Base-by-base conservation (phyloP, 2,888 invertebrate genomes). In the Copidosoma aretas region DNA sequence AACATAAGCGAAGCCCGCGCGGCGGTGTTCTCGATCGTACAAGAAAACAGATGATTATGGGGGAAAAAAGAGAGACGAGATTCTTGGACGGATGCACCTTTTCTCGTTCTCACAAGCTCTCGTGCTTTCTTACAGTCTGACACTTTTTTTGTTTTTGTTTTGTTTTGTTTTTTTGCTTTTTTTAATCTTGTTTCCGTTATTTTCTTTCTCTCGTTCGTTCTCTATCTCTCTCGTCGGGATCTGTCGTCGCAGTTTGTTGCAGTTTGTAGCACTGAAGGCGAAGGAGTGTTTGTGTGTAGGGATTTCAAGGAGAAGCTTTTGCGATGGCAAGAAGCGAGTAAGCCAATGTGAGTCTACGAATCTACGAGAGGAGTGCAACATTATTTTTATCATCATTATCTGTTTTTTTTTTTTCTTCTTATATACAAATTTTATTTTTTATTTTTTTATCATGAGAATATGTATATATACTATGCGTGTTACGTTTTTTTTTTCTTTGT, bases 311-410 rank as follows among this genome's bases (percentile, higher is more conserved):
- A 72, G 67, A 72, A 72, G 72, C 70, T 72, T 72, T 72, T 72
- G 72, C 72, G 68, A 70, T 71, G 69, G 71, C 71, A 71, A 71
- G 71, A 71, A 71, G 71, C 71, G 67, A 67, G 63, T 65, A 72
- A 72, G 72, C 72, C 70, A 70, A 63, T 70, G 72, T 66, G 60
- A 68, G 24, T 69, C 70, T 72, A 72, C 72, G 70, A 68, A 72
- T 72, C 72, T 72, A 72, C 70, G 72, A 68, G 64, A 72, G 67
- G 63, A 72, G 70, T 72, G 70, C 65, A n/a, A 70, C 21, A 60
- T 15, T 46, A 46, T 46, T 46, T 15, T 46, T 12, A 68, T 70
- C 60, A 72, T 69, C 67, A 67, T 62, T 62, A 10, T 49, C 3
- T 49, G 2, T 39, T 51, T 64, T 61, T 60, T 54, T 62, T 60